Conservation (phyloP, 2,797 vertebrate genomes). For the Melanotaenia trifasciata region DNA sequence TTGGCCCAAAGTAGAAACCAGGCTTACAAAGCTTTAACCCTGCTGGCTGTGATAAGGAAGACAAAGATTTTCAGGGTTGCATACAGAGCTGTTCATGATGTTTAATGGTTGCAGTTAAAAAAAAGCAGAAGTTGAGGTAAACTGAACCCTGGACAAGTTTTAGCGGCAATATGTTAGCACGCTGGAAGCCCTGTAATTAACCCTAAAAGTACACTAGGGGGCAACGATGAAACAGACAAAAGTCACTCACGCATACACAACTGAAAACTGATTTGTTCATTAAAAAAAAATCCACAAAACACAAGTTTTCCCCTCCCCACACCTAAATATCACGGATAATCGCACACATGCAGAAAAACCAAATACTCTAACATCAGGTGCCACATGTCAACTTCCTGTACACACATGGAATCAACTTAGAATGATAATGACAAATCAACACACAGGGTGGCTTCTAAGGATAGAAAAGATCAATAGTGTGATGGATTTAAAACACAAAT, state of each 20-base stretch:
- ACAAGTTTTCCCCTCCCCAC: slow-evolving; percentile 50
- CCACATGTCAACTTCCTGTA: slow-evolving; percentile 45
- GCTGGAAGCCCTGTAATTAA: slow-evolving; percentile 37
- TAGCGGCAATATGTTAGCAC: slow-evolving; percentile 43
- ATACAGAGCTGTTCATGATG: slow-evolving; percentile 22
- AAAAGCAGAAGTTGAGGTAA: slow-evolving; percentile 70
- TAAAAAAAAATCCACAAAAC: slow-evolving; percentile 44
- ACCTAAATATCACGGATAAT: slow-evolving; percentile 58
- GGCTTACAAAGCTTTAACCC: slow-evolving; percentile 14
- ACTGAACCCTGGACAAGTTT: slow-evolving; percentile 56
- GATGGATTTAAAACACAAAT: slow-evolving; percentile 27
- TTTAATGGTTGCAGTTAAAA: slow-evolving; percentile 49
- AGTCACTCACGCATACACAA: slow-evolving; percentile 39
- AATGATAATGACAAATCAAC: slow-evolving; percentile 62
- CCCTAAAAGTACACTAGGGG: slow-evolving; percentile 56
- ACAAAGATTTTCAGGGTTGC: slow-evolving; percentile 54
- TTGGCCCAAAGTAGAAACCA: slow-evolving; percentile 34
- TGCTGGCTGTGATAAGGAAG: slow-evolving; percentile 59
- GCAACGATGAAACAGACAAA: slow-evolving; percentile 35
- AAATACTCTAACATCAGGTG: slow-evolving; percentile 39
- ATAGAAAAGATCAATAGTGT: slow-evolving; percentile 89
- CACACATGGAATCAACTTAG: slow-evolving; percentile 77
- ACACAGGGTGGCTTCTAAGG: slow-evolving; percentile 34
- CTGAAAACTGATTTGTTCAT: slow-evolving; percentile 72
- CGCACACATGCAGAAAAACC: slow-evolving; percentile 52